Conservation (phyloP, 2,888 invertebrate species). For the Spilosoma lubricipeda region DNA sequence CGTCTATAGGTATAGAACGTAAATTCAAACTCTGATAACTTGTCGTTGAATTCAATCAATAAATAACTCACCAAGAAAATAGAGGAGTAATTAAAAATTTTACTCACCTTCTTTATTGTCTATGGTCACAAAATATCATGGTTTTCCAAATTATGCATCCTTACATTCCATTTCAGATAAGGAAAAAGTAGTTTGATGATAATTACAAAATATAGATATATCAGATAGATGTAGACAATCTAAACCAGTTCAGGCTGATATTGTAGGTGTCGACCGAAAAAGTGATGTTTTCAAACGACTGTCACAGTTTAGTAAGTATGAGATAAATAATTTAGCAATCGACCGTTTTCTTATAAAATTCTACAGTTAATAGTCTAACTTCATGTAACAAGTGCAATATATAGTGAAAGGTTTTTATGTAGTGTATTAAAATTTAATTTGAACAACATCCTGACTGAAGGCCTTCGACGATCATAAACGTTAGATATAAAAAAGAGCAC, state of each 20-base stretch:
- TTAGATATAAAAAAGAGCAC: no score
- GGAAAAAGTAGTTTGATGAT: neutral
- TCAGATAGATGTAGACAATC: slow-evolving; percentile 28
- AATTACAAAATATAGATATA: neutral
- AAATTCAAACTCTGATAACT: neutral
- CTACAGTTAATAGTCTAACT: neutral
- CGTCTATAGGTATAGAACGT: neutral
- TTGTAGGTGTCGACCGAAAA: slow-evolving; percentile 6
- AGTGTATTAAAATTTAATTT: neutral
- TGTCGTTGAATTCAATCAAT: neutral
- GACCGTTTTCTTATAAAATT: slow-evolving; percentile 1
- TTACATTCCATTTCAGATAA: neutral
- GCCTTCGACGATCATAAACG: neutral
- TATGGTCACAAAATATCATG: neutral
- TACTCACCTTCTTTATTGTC: neutral
- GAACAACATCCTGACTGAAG: slow-evolving; percentile 20
- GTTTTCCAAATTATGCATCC: neutral
- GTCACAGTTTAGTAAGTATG: slow-evolving; percentile 2
- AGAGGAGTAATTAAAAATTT: neutral
- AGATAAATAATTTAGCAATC: slow-evolving; percentile 12
- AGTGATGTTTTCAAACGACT: slow-evolving; percentile 5
- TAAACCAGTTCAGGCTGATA: slow-evolving; percentile 63
- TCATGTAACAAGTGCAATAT: slow-evolving; percentile 2
- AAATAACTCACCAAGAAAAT: neutral
- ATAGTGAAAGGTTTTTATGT: slow-evolving; percentile 1